phyloP scores from a whole-genome alignment of 2,888 invertebrate species.

The Macrostomum cliftonense region DNA sequence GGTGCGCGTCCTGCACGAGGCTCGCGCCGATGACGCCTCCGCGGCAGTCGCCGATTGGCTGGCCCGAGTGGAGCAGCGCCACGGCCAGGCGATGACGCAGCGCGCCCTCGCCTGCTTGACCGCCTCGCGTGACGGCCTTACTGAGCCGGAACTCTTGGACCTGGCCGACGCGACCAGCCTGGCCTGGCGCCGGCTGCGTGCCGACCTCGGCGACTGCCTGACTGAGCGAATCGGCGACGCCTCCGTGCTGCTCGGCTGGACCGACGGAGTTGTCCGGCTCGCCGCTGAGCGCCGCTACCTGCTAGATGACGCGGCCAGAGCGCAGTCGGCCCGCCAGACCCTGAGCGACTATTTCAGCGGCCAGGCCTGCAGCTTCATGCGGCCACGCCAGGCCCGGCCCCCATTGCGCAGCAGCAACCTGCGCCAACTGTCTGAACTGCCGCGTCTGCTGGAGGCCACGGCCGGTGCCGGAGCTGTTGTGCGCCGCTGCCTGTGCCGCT shows the following conservation, averaged over 20 bases:
- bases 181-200: constrained; percentile 21
- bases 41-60: constrained; percentile 19
- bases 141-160: constrained; percentile 59
- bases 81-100: constrained; percentile 24
- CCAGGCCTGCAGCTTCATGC: not conserved
- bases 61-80: constrained; percentile 23
- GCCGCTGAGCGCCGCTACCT: constrained; percentile 48
- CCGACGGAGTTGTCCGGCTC: constrained; percentile 46
- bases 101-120: constrained; percentile 52
- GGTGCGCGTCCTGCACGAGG: too few relatives aligned
- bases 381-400: too few relatives aligned
- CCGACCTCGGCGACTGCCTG: constrained; percentile 19
- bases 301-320: constrained; percentile 22
- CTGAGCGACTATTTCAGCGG: constrained; percentile 31
- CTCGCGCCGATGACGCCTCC: too few relatives aligned
- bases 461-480: constrained; percentile 42
- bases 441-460: constrained; percentile 52
- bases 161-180: constrained; percentile 28
- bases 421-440: constrained; percentile 60
- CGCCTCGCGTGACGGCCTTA: constrained; percentile 56
- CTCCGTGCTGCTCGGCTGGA: constrained; percentile 44
- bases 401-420: constrained; percentile 45
- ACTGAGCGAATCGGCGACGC: constrained; percentile 19
- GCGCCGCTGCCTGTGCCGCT: constrained; percentile 53
- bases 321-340: constrained; percentile 30